Evolutionary conservation across 2,797 vertebrate genomes (phyloP).

Genomic region (Synanceia verrucosa): DNA sequence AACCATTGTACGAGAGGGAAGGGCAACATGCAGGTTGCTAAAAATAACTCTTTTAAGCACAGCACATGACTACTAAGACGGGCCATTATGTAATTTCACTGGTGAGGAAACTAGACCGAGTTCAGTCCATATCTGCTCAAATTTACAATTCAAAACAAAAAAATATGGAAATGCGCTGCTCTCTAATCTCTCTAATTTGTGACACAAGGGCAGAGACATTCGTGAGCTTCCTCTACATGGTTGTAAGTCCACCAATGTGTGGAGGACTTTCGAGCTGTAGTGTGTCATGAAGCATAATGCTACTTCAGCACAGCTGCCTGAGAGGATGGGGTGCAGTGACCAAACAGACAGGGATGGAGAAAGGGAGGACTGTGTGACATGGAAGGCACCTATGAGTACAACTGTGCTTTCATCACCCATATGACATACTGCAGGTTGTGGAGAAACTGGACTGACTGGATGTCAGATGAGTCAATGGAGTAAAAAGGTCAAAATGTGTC

Average conservation of each 20-base stretch:
- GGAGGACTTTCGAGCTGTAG: constrained; percentile 38
- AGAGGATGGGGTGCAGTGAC: constrained; percentile 17
- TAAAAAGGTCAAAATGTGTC: too few relatives aligned
- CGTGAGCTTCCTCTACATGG: constrained; percentile 23
- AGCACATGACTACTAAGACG: constrained; percentile 69
- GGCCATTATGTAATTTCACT: constrained; percentile 75
- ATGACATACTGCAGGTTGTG: background rate
- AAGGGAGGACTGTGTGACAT: constrained; percentile 8
- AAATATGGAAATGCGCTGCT: background rate
- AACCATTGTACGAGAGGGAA: constrained; percentile 75
- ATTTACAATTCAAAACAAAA: background rate
- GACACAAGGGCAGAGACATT: constrained; percentile 26
- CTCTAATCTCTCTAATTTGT: constrained; percentile 14
- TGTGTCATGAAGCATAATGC: constrained; percentile 58
- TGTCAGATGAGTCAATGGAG: background rate
- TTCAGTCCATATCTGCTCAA: constrained; percentile 36
- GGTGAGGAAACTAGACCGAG: constrained; percentile 60
- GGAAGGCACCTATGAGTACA: background rate
- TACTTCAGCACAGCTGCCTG: constrained; percentile 64
- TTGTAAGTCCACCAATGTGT: constrained; percentile 38
- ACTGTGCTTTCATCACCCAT: background rate
- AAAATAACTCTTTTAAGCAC: constrained; percentile 73
- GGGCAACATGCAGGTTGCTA: constrained; percentile 75
- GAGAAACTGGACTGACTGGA: background rate
- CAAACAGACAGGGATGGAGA: constrained; percentile 10